Evolutionary conservation across 2,797 vertebrate species (phyloP), one percentile per base, ranked within the genome.

Genomic region (Sebastes baramenuke): DNA sequence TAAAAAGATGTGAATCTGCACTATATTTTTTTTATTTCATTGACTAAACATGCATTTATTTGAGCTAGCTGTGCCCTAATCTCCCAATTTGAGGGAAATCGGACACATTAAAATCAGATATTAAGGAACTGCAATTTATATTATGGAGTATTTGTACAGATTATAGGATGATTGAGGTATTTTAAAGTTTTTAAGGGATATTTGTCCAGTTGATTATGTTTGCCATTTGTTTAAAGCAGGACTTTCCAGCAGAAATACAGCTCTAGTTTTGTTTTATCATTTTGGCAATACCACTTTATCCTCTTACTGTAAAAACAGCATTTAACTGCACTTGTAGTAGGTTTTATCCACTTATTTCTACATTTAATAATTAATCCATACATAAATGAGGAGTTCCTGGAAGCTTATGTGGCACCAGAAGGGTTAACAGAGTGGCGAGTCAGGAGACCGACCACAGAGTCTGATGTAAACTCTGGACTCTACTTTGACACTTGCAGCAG

Each of bases 381-480:
- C 22, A 25, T 20, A 13, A 58, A 25, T 14, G 4, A 25, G 1
- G 13, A 14, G 70, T 27, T 2, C 25, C 7, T 38, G 13, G 38
- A 8, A 52, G 75, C 12, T 29, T 0, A 0, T 13, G 1, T 3
- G 55, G 67, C 58, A 24, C 14, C 46, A 3, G n/a, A 52, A 67
- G 75, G 82, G 72, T 90, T 85, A 88, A 88, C 36, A 5, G 59
- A 4, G 64, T 1, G 67, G 54, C 16, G 3, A 69, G 67, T 73
- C 65, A 10, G 62, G 30, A 7, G 38, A 67, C 78, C 18, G 64
- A 89, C 87, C 87, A 22, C 90, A 79, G 80, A 67, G 72, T 5
- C 56, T 87, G 88, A 92, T 60, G 87, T 84, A 32, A 92, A 79
- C 91, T 67, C 87, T 79, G 89, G 81, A 87, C 82, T 82, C 67